A percentile compares a stretch with the other conserved stretches of the same genome.
phyloP scores from a whole-genome alignment of 2,113 vertebrate genomes.

The Mesembrinibis cayennensis region DNA sequence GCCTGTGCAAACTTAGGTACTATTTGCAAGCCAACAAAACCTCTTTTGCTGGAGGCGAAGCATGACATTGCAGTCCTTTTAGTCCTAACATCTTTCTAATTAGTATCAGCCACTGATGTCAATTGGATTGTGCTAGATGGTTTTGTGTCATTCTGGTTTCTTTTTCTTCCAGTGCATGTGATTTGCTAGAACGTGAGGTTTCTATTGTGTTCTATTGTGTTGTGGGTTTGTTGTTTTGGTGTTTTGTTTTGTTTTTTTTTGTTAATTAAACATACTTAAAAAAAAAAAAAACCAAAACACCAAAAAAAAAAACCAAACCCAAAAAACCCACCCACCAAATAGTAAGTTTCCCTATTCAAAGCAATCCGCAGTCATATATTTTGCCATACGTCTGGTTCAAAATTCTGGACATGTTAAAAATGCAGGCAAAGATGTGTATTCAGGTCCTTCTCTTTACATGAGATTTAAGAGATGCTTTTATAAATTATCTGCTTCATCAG shows the following conservation, averaged over 20 bases:
- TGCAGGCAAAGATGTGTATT: background rate
- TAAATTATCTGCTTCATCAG: background rate
- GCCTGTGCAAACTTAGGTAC: background rate
- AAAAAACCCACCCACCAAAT: no score
- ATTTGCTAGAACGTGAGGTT: background rate
- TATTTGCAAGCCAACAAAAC: background rate
- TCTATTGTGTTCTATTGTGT: background rate
- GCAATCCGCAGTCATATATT: background rate
- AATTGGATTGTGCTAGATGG: background rate
- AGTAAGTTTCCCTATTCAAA: background rate
- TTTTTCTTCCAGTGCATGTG: background rate
- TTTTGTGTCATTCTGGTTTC: background rate
- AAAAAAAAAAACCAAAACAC: background rate
- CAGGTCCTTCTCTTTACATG: background rate
- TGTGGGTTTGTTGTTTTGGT: no score
- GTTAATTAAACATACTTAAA: no score
- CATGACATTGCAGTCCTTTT: background rate
- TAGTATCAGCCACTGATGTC: background rate
- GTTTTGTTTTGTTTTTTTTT: background rate
- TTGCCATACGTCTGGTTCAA: background rate
- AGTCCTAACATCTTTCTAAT: background rate
- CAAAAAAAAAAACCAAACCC: background rate
- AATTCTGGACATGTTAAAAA: background rate
- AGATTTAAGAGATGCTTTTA: background rate
- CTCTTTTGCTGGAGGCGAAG: background rate